Percentiles rank a stretch among this genome's conserved stretches.
phyloP scores from a whole-genome alignment of 2,888 invertebrate species.

The Noctua janthina region DNA sequence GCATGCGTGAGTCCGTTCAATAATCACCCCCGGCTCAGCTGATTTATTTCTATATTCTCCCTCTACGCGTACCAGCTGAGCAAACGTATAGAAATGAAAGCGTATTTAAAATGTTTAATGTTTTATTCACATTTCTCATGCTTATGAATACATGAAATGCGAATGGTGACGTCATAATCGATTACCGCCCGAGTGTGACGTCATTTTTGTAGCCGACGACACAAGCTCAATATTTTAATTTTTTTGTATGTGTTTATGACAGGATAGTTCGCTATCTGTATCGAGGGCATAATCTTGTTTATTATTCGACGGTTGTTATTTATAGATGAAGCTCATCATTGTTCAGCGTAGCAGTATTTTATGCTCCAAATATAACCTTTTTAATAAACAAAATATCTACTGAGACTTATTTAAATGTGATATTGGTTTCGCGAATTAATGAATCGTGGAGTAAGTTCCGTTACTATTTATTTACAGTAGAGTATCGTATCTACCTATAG shows the following conservation, averaged over 20 bases:
- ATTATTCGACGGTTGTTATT: slow-evolving; percentile 6
- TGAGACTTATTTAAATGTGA: not conserved
- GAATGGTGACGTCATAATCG: slow-evolving; percentile 44
- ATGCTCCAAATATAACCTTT: slow-evolving; percentile 2
- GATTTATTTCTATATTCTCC: slow-evolving; percentile 70
- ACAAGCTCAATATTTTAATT: slow-evolving; percentile 15
- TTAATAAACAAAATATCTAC: not conserved
- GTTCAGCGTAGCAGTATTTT: slow-evolving; percentile 4
- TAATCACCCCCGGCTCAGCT: slow-evolving; percentile 80
- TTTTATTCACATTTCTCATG: slow-evolving; percentile 15
- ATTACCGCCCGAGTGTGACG: slow-evolving; percentile 32
- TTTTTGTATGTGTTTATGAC: not conserved
- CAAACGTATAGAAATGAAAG: slow-evolving; percentile 23
- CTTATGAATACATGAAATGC: slow-evolving; percentile 16
- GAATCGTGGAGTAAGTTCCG: slow-evolving; percentile 24
- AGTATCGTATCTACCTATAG: not conserved
- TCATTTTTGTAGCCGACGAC: slow-evolving; percentile 34
- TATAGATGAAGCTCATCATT: not conserved
- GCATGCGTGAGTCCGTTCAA: slow-evolving; percentile 87
- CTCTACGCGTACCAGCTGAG: slow-evolving; percentile 31
- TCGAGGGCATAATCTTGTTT: slow-evolving; percentile 10
- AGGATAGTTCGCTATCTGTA: not conserved
- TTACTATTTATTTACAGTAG: slow-evolving; percentile 24
- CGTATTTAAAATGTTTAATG: slow-evolving; percentile 9
- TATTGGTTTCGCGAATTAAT: not conserved